Evolutionary conservation across 2,888 invertebrate species (phyloP), one percentile per base, ranked within the genome.

Genomic region (Hirtodrosophila alboralis): DNA sequence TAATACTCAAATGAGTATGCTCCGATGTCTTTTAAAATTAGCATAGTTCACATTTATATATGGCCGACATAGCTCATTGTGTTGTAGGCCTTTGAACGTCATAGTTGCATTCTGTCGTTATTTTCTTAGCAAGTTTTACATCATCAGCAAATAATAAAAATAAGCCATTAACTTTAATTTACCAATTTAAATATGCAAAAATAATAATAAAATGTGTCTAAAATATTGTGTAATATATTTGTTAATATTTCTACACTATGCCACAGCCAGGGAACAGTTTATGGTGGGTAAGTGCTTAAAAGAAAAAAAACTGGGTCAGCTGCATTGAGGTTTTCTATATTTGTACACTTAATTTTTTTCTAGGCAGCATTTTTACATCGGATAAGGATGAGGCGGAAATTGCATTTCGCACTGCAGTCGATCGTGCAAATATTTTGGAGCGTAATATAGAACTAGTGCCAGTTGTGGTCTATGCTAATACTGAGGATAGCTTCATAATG

Each of bases 321-420:
- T 47, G 38, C 37, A 49, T 45, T 54, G 54, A n/a, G 28, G 26
- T 47, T 58, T 62, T 40, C 33, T 53, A 71, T 37, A 65, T 65
- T 33, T 49, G 47, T 34, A 56, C 14, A 30, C n/a, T n/a, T n/a
- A n/a, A n/a, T 37, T 33, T 10, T 33, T 31, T 30, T 54, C 3
- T 66, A 91, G 91, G 90, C 36, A 87, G 85, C 57, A 91, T 93
- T 67, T 93, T 94, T 73, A 90, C 93, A 87, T 88, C 91, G 33
- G 90, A 91, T 43, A 92, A 92, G 57, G 88, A 89, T 54, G 92
- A 93, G 57, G 91, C 92, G 48, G 93, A 93, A 80, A 91, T 93
- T n/a, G 94, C 93, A 27, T 93, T 94, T 85, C 90, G 89, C 37
- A 91, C 92, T 28, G 92, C 93, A 2, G 89, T 93, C 18, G 90